Evolutionary conservation across 2,113 vertebrate species (phyloP).

Genomic region (Agapornis roseicollis): DNA sequence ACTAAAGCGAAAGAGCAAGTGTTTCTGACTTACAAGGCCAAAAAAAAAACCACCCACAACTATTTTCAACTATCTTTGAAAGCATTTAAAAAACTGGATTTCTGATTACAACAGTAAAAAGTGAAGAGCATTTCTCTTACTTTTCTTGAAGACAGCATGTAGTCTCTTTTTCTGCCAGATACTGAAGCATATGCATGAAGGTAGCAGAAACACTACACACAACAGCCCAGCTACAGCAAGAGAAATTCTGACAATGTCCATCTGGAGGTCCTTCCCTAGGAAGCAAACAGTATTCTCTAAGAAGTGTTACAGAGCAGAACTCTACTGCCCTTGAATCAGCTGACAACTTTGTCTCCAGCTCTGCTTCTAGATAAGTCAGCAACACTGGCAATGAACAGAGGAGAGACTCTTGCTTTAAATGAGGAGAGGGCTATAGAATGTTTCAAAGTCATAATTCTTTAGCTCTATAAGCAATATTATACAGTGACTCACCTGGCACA

Average conservation of each 20-base stretch:
- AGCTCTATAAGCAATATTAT: background rate
- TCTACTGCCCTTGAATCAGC: background rate
- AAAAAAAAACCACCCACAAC: background rate
- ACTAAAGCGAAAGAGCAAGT: conserved; percentile 1
- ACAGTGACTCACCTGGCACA: conserved; percentile 6
- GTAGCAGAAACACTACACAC: background rate
- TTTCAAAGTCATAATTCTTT: background rate
- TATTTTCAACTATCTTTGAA: background rate
- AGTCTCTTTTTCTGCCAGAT: conserved; percentile 54
- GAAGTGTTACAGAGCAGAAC: background rate
- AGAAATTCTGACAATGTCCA: background rate
- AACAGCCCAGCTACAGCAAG: background rate
- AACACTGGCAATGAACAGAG: background rate
- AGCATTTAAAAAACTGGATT: background rate
- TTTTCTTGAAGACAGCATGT: conserved; percentile 56
- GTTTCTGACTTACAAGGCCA: background rate
- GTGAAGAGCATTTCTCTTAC: conserved; percentile 61
- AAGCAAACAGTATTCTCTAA: background rate
- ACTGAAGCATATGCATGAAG: background rate
- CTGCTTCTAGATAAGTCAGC: background rate
- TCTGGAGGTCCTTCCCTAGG: background rate
- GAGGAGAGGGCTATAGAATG: background rate
- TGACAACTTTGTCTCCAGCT: background rate
- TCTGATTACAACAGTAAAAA: background rate
- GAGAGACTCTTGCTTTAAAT: background rate